Evolutionary conservation across 2,113 vertebrate genomes (phyloP).

Genomic region (Oenanthe oenanthe): DNA sequence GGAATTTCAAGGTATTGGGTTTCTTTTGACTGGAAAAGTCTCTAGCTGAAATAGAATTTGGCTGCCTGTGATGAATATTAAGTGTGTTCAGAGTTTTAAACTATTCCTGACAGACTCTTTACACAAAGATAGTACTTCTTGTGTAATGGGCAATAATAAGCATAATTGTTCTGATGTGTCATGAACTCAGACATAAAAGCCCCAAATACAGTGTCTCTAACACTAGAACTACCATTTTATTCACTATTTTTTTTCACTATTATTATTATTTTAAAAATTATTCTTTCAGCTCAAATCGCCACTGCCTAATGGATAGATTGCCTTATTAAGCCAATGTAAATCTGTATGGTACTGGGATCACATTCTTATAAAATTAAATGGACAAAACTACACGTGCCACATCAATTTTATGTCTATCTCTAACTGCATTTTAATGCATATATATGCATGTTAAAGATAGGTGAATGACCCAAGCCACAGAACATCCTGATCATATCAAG

Average conservation of each 20-base stretch:
- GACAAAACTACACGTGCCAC: neutral
- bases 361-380: neutral
- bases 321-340: neutral
- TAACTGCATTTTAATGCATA: neutral
- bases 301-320: neutral
- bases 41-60: neutral
- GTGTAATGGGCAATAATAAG: slow-evolving; percentile 35
- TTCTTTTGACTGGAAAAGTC: neutral
- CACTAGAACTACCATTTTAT: neutral
- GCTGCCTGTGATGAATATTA: neutral
- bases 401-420: neutral
- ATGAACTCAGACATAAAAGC: slow-evolving; percentile 34
- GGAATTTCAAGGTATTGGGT: neutral
- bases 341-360: neutral
- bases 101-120: neutral
- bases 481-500: neutral
- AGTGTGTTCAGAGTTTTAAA: neutral
- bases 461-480: neutral
- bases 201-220: neutral
- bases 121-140: neutral
- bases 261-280: neutral
- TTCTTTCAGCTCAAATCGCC: neutral
- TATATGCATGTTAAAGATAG: neutral
- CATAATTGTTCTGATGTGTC: slow-evolving; percentile 18
- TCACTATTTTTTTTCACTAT: no score